phyloP scores from a whole-genome alignment of 2,888 invertebrate species.

The Leucoma salicis region DNA sequence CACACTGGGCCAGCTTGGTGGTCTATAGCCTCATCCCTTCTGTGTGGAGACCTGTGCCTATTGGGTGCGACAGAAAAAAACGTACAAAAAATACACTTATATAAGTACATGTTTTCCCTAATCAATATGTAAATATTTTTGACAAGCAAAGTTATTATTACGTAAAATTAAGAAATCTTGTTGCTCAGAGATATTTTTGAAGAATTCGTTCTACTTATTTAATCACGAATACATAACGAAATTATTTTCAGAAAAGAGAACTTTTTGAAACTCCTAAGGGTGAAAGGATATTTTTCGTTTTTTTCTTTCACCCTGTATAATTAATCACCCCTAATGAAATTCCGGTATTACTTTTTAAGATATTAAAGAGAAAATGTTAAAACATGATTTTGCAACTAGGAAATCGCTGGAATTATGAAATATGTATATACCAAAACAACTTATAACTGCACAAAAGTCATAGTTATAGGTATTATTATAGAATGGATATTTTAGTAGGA shows the following conservation, averaged over 20 bases:
- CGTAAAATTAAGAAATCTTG: not conserved
- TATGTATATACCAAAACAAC: too few relatives aligned
- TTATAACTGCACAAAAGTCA: too few relatives aligned
- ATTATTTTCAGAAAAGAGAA: conserved; percentile 9
- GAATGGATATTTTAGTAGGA: too few relatives aligned
- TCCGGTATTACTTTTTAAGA: conserved; percentile 18
- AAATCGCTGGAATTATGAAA: too few relatives aligned
- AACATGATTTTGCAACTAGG: not conserved
- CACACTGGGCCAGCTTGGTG: too few relatives aligned
- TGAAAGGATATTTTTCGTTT: conserved; percentile 10
- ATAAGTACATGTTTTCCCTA: too few relatives aligned
- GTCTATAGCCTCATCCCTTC: too few relatives aligned
- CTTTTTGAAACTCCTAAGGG: conserved; percentile 3
- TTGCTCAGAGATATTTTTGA: conserved; percentile 14
- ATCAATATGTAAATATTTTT: too few relatives aligned
- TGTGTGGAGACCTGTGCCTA: too few relatives aligned
- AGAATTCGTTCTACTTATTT: conserved; percentile 14
- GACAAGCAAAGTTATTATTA: not conserved
- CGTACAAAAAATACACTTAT: too few relatives aligned
- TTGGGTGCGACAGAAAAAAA: too few relatives aligned
- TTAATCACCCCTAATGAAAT: conserved; percentile 24
- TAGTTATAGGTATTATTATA: too few relatives aligned
- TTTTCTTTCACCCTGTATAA: conserved; percentile 14
- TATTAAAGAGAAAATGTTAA: conserved; percentile 10
- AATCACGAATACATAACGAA: conserved; percentile 13